Evolutionary conservation across 1,140 invertebrate species (phyloP).

Genomic region (Euborellia annulipes): DNA sequence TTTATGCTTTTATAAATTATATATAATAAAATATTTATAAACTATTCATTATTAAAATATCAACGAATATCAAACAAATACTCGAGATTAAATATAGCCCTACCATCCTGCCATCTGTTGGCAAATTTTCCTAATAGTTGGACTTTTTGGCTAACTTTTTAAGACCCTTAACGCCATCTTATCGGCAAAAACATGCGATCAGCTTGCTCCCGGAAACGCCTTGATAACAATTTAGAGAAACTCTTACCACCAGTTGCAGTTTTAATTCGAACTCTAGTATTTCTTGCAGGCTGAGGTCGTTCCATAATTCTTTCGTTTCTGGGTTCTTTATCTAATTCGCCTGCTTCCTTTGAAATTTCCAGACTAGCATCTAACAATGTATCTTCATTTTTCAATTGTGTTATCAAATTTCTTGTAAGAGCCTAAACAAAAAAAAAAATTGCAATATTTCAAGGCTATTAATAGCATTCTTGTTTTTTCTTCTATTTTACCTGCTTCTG

Average conservation of each 20-base stretch:
- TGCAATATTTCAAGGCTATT: neutral
- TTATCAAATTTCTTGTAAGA: slow-evolving; percentile 32
- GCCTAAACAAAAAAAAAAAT: slow-evolving; percentile 22
- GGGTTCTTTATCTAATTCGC: slow-evolving; percentile 7
- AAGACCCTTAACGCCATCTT: neutral
- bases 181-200: neutral
- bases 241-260: slow-evolving; percentile 9
- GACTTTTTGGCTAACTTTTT: neutral
- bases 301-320: slow-evolving; percentile 20
- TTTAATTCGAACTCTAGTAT: slow-evolving; percentile 8
- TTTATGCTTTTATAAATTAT: no score
- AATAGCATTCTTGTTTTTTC: neutral
- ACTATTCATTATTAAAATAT: no score
- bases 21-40: no score
- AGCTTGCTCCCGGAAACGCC: neutral
- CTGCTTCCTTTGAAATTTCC: slow-evolving; percentile 25
- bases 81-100: neutral
- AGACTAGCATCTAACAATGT: slow-evolving; percentile 27
- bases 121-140: neutral
- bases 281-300: slow-evolving; percentile 15
- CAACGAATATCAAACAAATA: no score
- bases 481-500: slow-evolving; percentile 25
- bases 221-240: neutral
- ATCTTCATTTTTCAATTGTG: slow-evolving; percentile 31
- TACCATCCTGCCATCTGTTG: neutral